A percentile compares a stretch with the other conserved stretches of the same genome.
Conservation (phyloP, 2,797 vertebrate species). For the Epinephelus malabaricus region DNA sequence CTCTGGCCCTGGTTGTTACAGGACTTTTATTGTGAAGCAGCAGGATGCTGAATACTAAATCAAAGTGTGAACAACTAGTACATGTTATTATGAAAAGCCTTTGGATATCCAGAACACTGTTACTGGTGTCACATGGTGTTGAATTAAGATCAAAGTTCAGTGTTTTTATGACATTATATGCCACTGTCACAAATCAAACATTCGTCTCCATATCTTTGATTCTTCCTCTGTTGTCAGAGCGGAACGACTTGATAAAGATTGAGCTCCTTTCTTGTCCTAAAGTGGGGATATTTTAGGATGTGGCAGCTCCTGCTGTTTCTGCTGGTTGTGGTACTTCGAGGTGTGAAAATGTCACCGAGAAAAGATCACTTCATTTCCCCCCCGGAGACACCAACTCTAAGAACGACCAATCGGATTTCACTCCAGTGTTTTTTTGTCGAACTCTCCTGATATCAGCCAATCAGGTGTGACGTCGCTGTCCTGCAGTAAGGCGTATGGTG, state of each 20-base stretch:
- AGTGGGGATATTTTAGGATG: conserved; percentile 15
- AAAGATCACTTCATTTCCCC: conserved; percentile 14
- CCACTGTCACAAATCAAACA: background rate
- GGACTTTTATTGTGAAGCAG: conserved; percentile 34
- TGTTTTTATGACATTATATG: background rate
- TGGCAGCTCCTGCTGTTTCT: conserved; percentile 18
- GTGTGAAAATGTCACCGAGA: conserved; percentile 43
- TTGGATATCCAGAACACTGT: no score
- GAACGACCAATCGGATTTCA: background rate
- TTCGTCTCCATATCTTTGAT: conserved; percentile 14
- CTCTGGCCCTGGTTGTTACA: background rate
- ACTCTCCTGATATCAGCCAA: conserved; percentile 7
- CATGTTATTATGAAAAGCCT: background rate
- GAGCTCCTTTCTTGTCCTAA: background rate
- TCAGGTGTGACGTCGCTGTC: background rate
- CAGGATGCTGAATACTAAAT: background rate
- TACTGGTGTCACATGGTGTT: background rate
- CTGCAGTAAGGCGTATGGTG: background rate
- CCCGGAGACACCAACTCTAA: conserved; percentile 3
- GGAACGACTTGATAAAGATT: background rate
- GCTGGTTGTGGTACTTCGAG: background rate
- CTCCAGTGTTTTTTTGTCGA: background rate
- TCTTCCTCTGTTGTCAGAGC: background rate
- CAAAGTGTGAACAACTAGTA: background rate
- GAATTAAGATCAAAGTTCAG: background rate